Base-by-base conservation (phyloP, 1,140 invertebrate species). In the Latrodectus geometricus region DNA sequence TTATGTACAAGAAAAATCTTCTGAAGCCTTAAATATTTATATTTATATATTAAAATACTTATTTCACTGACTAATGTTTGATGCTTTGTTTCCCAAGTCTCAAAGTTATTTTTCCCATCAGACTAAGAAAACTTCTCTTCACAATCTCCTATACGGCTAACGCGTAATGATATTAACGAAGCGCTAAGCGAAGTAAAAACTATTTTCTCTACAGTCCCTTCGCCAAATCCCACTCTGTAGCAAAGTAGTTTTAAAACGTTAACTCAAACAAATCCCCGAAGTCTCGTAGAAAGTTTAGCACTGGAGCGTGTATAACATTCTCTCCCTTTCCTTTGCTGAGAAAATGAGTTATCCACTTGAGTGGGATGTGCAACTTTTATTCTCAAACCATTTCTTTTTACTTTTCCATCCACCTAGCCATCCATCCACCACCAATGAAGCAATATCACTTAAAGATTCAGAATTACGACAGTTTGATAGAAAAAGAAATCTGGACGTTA, bases 231-330 rank as follows among this genome's bases (percentile, higher is more conserved):
- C 54, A 61, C 54, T 4, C 2, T 17, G 17, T 61, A 4, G 54
- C 54, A 61, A 61, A 61, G 54, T 61, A 61, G 54, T 61, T 61
- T 61, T 61, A 61, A 61, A 61, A 61, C 54, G 54, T 61, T 61
- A 61, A 61, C 54, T 61, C 54, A 61, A 61, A 61, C 54, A 61
- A 61, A 61, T 61, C 54, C 54, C 54, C 8, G 54, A 61, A 61
- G 54, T 61, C 54, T 61, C 54, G 54, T 61, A 2, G 11, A 4
- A 61, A 61, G 0, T 17, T 61, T 61, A 14, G 54, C 54, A 35
- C 35, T 5, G 35, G 35, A 35, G 35, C 35, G 35, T 35, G 35
- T 35, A 35, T 35, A 35, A 35, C 35, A 35, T 35, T 35, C 54
- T 61, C 11, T 61, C 54, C 54, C 17, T 17, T 61, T 61, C 54